Base-by-base conservation (phyloP, 2,797 vertebrate species). In the Lycodopsis pacificus region DNA sequence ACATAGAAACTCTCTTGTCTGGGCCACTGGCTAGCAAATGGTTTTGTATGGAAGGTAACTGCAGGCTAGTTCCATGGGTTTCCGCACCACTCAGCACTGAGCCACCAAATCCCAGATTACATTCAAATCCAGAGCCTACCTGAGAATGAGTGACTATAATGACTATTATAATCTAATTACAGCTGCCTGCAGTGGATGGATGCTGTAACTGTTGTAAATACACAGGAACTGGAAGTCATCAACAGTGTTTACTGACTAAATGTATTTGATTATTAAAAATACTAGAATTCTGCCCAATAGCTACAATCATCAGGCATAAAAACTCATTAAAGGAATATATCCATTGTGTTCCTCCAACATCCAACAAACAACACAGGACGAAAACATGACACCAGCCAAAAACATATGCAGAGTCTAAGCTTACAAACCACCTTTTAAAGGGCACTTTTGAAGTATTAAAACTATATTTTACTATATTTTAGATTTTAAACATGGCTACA, bases 71-170 rank as follows among this genome's bases (percentile, higher is more conserved):
- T 92, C 40, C 73, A n/a, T 89, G 87, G 84, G 77, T 89, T 94
- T 93, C 91, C 42, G 79, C 83, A 89, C 80, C 67, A 86, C 89
- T 94, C 93, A 94, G 93, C 93, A 93, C 80, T 92, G 78, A 73
- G 82, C 76, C 66, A 91, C 77, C 88, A 93, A 94, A 94, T 94
- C 93, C 92, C 93, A 94, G 93, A 92, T 94, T 94, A 94, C 69
- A 77, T 57, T 85, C 79, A 90, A 93, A 93, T 94, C 93, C 92
- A 91, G 48, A 78, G 82, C 85, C 78, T 92, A 83, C 88, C 82
- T 86, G 82, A 91, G 85, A 91, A 86, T 84, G 80, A 83, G 22
- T 75, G 73, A 69, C 79, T 89, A 72, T 80, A 83, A 84, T 76
- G 71, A 76, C 66, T 58, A 65, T 85, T 83, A 78, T 94, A 89